phyloP scores from a whole-genome alignment of 2,113 vertebrate species.

The Chloebia gouldiae region DNA sequence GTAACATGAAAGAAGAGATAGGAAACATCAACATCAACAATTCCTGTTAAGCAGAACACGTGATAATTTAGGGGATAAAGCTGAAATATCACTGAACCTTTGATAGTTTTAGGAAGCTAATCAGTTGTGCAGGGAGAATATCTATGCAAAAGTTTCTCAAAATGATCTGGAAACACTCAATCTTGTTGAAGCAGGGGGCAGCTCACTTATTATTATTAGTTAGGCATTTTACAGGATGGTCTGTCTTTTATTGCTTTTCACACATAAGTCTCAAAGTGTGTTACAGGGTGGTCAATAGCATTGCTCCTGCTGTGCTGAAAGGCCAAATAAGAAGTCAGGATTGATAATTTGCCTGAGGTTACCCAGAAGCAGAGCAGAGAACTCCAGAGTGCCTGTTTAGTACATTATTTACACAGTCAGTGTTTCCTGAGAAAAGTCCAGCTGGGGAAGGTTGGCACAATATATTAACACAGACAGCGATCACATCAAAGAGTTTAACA shows the following conservation, averaged over 20 bases:
- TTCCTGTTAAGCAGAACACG: background rate
- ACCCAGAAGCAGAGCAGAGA: background rate
- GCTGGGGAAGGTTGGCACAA: background rate
- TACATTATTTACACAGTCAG: background rate
- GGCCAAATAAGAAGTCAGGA: background rate
- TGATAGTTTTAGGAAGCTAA: background rate
- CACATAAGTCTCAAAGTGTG: background rate
- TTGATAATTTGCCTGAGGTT: background rate
- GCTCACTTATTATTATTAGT: background rate
- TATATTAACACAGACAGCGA: background rate
- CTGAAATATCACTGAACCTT: background rate
- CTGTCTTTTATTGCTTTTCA: background rate
- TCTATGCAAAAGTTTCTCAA: background rate
- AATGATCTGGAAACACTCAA: background rate
- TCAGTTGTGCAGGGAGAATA: background rate
- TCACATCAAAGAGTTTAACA: slow-evolving; percentile 15
- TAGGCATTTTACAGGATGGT: background rate
- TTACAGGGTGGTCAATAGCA: background rate
- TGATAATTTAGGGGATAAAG: background rate
- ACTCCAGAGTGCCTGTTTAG: background rate
- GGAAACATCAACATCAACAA: background rate
- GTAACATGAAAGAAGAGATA: background rate
- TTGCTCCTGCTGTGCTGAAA: background rate
- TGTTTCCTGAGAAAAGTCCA: slow-evolving; percentile 1
- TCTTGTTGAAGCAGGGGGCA: background rate